Base-by-base conservation (phyloP, 1,140 invertebrate species). In the Diorhabda sublineata region DNA sequence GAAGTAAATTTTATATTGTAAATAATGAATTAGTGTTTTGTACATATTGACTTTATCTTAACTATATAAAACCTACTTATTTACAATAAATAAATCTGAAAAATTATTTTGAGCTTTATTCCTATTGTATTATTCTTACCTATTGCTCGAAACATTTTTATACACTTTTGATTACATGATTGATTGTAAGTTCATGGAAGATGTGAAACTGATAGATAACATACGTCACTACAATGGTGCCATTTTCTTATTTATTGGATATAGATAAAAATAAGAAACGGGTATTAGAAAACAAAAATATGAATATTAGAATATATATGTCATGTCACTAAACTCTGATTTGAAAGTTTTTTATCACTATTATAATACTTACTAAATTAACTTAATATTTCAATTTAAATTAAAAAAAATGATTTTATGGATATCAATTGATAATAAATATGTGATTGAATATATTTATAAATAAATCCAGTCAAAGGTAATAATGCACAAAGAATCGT, bases 21-120 rank as follows among this genome's bases (percentile, higher is more conserved):
- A 74, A 79, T 78, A 77, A 61, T 72, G 74, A 72, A 69, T 71
- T 75, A 76, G 72, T 75, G 71, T 79, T 80, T 80, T 80, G 78
- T 80, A 80, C 77, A 80, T 80, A 80, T 73, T 73, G 71, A 76
- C 73, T 79, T 75, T 73, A 76, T 73, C 78, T 74, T 77, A 78
- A 78, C 73, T 75, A 76, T 76, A 72, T 70, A 69, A 61, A 67
- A 43, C 26, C 63, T 70, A 74, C 69, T 74, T 76, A 77, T 77
- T 77, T 77, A 75, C 74, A 77, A 77, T 75, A 75, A 77, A 75
- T 66, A 69, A 73, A 61, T 73, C 76, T 74, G 58, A 61, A 66
- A 71, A 67, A 64, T 68, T 26, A 26, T 26, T 58, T 42, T 69
- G 41, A 69, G 69, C 64, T 72, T 60, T 57, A 52, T 4, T 6